Evolutionary conservation across 2,797 vertebrate species (phyloP), one percentile per base, ranked within the genome.

Genomic region (Acrossocheilus fasciatus): DNA sequence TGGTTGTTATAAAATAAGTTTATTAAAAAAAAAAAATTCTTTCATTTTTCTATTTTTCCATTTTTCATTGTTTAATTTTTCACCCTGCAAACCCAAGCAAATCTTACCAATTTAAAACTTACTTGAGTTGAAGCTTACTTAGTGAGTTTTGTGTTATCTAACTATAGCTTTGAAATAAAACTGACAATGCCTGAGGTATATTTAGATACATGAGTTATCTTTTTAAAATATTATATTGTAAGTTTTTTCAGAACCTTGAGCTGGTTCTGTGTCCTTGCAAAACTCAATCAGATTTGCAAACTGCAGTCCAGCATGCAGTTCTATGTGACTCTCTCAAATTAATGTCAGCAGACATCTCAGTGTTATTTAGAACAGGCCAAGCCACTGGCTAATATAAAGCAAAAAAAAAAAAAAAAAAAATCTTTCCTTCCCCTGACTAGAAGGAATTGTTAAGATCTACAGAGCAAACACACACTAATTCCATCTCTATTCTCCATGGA

Each of bases 391-490:
- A 87, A 57, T 72, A 18, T 54, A 52, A 76, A 26, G 39, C 43
- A 83, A 39, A 45, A 66, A 20, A 43, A 64, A 15, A 43, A 18
- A 30, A 15, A 39, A 26, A 26, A 26, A n/a, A n/a, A 34, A 4
- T 11, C 6, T 12, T 69, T 70, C 39, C 59, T 75, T 80, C 54
- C 18, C 57, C 50, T 45, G 59, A 20, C 75, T 45, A 30, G 43
- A 83, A 62, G 59, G 83, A 84, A 88, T 84, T 82, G 74, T 72
- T 86, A 81, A 87, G 83, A 83, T 83, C 86, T 73, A 68, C 75
- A 83, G 82, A 84, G 45, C 45, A 89, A 86, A 85, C 79, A 74
- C 50, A 62, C 23, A 69, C 36, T 85, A 87, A 88, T 91, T 82
- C 80, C 76, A 88, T 83, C 82, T 81, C 15, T 82, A 74, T 85